Evolutionary conservation across 1,140 invertebrate genomes (phyloP).

Genomic region (Lepidurus arcticus): DNA sequence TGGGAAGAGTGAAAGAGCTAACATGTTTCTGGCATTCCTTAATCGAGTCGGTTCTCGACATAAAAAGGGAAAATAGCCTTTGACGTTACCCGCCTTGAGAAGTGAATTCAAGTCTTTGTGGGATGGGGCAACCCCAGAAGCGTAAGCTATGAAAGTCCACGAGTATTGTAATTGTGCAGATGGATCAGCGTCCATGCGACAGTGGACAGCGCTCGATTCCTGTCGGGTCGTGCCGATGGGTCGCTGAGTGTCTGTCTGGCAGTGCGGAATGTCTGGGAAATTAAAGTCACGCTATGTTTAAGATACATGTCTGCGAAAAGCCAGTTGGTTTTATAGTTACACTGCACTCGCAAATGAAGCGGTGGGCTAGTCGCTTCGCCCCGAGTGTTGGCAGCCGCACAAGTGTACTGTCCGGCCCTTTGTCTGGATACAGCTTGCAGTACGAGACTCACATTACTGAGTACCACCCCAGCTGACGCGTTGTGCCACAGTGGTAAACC

Average conservation of each 20-base stretch:
- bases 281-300: not conserved
- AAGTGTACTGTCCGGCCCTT: constrained; percentile 40
- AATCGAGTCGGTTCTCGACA: not conserved
- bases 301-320: not conserved
- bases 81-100: not conserved
- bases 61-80: not conserved
- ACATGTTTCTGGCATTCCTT: not conserved
- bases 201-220: constrained; percentile 71
- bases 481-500: constrained; percentile 32
- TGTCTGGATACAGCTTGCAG: constrained; percentile 39
- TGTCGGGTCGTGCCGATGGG: constrained; percentile 75
- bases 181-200: constrained; percentile 79
- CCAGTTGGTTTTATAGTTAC: constrained; percentile 53
- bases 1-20: not conserved
- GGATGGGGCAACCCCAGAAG: constrained; percentile 44
- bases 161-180: constrained; percentile 43
- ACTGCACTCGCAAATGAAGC: constrained; percentile 71
- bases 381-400: constrained; percentile 41
- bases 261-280: constrained; percentile 67
- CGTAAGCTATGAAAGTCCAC: constrained; percentile 48
- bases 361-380: constrained; percentile 46
- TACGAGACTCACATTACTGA: constrained; percentile 42
- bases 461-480: constrained; percentile 40
- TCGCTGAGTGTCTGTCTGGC: constrained; percentile 63
- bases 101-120: constrained; percentile 5